A percentile compares a stretch with the other conserved stretches of the same genome.
phyloP scores from a whole-genome alignment of 2,888 invertebrate species.

The Nomada fucata region DNA sequence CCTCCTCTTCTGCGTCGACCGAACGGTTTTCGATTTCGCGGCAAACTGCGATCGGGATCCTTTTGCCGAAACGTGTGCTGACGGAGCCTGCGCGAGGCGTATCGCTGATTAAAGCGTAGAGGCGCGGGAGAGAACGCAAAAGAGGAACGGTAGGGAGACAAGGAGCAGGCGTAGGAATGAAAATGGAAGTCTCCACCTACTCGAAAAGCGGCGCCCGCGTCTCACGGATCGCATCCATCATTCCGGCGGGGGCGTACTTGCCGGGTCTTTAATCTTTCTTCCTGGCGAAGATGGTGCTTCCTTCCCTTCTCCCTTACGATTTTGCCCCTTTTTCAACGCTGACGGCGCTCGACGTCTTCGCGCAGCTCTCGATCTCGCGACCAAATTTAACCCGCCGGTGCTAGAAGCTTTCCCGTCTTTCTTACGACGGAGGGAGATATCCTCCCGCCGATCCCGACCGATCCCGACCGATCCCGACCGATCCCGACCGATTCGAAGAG shows the following conservation, averaged over 20 bases:
- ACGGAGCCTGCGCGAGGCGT: conserved; percentile 5
- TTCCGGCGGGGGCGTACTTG: conserved; percentile 83
- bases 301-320: conserved; percentile 38
- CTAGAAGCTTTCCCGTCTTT: no score
- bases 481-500: not conserved
- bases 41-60: not conserved
- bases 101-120: conserved; percentile 58
- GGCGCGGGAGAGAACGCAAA: conserved; percentile 43
- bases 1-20: not conserved
- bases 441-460: not conserved
- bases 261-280: conserved; percentile 83
- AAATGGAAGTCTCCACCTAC: conserved; percentile 83
- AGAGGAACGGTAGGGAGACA: conserved; percentile 51
- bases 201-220: conserved; percentile 72
- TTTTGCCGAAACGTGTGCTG: no score
- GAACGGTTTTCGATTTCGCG: not conserved
- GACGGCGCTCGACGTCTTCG: conserved; percentile 7
- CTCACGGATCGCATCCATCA: conserved; percentile 83
- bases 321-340: conserved; percentile 32
- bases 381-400: conserved; percentile 39
- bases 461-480: no score
- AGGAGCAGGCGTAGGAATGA: conserved; percentile 74
- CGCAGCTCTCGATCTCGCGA: conserved; percentile 9
- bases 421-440: no score
- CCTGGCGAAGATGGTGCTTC: conserved; percentile 66